Conservation (phyloP, 1,140 invertebrate species). For the Zaprionus africanus region DNA sequence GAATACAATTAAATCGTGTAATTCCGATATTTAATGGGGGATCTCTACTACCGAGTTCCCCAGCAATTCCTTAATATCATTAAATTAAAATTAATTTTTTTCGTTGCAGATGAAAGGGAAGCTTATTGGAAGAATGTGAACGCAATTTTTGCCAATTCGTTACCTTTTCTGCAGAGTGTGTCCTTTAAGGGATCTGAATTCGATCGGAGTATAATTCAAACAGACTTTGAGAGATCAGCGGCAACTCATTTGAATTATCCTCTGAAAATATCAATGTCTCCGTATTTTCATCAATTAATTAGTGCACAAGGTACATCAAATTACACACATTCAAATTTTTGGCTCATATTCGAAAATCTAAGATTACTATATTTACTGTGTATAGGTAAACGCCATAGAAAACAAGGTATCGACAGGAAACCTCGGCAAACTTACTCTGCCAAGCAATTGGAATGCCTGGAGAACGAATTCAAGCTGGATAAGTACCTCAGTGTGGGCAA, state of each 20-base stretch:
- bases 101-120: slow-evolving; percentile 28
- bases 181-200: slow-evolving; percentile 18
- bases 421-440: slow-evolving; percentile 97
- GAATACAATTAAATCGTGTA: neutral
- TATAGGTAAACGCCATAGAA: slow-evolving; percentile 89
- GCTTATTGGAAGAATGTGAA: slow-evolving; percentile 19
- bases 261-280: slow-evolving; percentile 25
- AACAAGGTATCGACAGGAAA: slow-evolving; percentile 95
- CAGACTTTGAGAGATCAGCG: neutral
- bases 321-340: neutral
- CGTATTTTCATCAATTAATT: slow-evolving; percentile 45
- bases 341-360: neutral
- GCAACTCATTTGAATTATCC: slow-evolving; percentile 16
- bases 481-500: slow-evolving; percentile 98
- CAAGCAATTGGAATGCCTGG: slow-evolving; percentile 95
- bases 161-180: slow-evolving; percentile 29
- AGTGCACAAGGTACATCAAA: slow-evolving; percentile 40
- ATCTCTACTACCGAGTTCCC: neutral
- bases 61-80: neutral
- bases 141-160: neutral
- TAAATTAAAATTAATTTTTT: neutral
- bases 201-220: neutral
- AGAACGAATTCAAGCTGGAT: slow-evolving; percentile 97
- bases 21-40: neutral
- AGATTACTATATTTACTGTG: neutral